Base-by-base conservation (phyloP, 2,797 vertebrate species). In the Melanogrammus aeglefinus region DNA sequence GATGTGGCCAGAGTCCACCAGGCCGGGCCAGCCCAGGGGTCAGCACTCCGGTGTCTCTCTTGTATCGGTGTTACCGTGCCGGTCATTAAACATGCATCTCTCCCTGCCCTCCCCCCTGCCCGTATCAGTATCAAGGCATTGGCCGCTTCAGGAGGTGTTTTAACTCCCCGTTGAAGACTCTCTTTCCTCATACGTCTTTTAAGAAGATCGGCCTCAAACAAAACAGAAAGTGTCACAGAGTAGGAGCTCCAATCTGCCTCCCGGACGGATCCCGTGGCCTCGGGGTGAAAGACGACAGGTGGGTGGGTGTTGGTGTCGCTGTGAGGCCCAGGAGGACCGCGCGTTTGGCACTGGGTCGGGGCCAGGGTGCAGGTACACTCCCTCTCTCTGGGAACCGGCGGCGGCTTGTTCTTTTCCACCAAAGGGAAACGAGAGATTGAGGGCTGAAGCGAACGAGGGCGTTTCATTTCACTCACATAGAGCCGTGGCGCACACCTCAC, bases 401-500 rank as follows among this genome's bases (percentile, higher is more conserved):
- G 79, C 89, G 80, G 84, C 87, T 82, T 74, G 84, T 88, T 93
- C 83, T 93, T 93, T 90, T 90, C 87, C 88, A 90, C 83, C 79
- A 72, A 88, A 92, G 92, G 92, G 89, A 93, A 93, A 92, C 91
- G 88, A 93, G 89, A 88, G 83, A 87, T 90, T 86, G 86, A 88
- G 88, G 84, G 83, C 80, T 88, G 71, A 90, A 91, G 88, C 85
- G 81, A 77, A 79, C 77, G 80, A 91, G 82, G 80, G 86, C 88
- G 92, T 91, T 88, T 79, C 79, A 83, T 89, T 81, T 89, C 77
- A 89, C 89, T 91, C 86, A 86, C 31, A 51, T 76, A 80, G 85
- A 83, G 77, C 76, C 77, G 77, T 77, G 79, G 41, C 47, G 21
- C 63, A 77, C 71, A 80, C 73, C 77, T 71, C 29, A 77, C 71